These are phyloP conservation scores for Pipa parva DNA, from an alignment of 2,113 vertebrate genomes.

Conservation along the genomic window DNA sequence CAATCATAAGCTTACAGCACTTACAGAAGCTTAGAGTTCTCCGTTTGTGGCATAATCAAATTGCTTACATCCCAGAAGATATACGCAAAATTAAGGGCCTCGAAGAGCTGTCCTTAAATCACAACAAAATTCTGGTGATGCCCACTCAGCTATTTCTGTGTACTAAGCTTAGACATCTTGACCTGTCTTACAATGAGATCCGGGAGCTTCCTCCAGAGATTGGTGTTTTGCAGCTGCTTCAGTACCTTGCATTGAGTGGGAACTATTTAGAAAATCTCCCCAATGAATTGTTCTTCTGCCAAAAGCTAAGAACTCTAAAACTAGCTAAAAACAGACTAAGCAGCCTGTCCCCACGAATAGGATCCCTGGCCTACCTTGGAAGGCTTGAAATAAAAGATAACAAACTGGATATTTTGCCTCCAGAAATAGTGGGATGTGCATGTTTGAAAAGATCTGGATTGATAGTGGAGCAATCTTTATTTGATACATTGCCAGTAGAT, in stretches of 20 bases:
- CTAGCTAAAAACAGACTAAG: constrained; percentile 71
- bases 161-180: constrained; percentile 71
- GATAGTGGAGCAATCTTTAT: constrained; percentile 66
- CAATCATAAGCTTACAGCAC: constrained; percentile 85
- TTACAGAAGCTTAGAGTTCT: constrained; percentile 72
- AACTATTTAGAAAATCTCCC: constrained; percentile 76
- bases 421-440: constrained; percentile 66
- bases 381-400: constrained; percentile 79
- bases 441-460: constrained; percentile 63
- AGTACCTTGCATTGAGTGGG: constrained; percentile 69
- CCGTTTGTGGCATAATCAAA: constrained; percentile 80
- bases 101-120: constrained; percentile 74
- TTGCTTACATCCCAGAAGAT: constrained; percentile 76
- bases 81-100: constrained; percentile 72
- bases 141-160: constrained; percentile 74
- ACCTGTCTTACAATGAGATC: constrained; percentile 79
- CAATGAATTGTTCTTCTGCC: constrained; percentile 79
- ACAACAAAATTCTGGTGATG: constrained; percentile 74
- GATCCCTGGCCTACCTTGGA: constrained; percentile 59
- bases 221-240: constrained; percentile 71
- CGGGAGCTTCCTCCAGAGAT: constrained; percentile 69
- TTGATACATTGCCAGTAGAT: constrained; percentile 66
- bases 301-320: constrained; percentile 67
- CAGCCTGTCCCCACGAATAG: constrained; percentile 65
- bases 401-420: constrained; percentile 66